A percentile compares a stretch with the other conserved stretches of the same genome.
These are phyloP conservation scores for Myripristis murdjan DNA, from an alignment of 2,797 vertebrate species.

Conservation along the genomic window DNA sequence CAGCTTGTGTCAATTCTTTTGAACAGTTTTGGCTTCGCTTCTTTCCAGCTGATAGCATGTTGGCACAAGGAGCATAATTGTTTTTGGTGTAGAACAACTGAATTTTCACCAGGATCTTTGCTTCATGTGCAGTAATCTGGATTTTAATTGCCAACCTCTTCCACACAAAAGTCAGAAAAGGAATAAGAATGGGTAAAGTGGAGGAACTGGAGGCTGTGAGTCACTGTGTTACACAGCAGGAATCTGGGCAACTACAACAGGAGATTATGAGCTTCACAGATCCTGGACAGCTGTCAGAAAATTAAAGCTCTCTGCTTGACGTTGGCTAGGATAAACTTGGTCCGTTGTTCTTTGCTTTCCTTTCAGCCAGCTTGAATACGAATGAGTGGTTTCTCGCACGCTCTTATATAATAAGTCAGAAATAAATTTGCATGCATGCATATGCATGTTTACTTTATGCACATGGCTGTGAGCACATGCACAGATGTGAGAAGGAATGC, in stretches of 20 bases:
- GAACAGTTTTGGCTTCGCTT: not conserved
- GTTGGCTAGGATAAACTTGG: conserved; percentile 47
- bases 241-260: conserved; percentile 58
- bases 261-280: conserved; percentile 53
- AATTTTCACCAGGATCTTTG: not conserved
- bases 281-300: conserved; percentile 52
- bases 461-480: not conserved
- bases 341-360: conserved; percentile 16
- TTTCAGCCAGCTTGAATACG: not conserved
- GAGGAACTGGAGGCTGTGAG: conserved; percentile 46
- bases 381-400: not conserved
- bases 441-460: conserved; percentile 21
- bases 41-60: not conserved
- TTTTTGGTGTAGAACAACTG: not conserved
- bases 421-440: conserved; percentile 28
- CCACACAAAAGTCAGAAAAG: conserved; percentile 21
- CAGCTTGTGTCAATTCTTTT: not conserved
- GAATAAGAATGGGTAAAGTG: not conserved
- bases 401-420: conserved; percentile 30
- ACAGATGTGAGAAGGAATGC: conserved; percentile 23
- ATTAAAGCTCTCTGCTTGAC: conserved; percentile 20
- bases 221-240: conserved; percentile 54
- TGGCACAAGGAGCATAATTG: too few relatives aligned
- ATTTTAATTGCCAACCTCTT: conserved; percentile 3
- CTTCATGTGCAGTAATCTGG: not conserved